Conservation (phyloP, 2,888 invertebrate species). For the Eristalis pertinax region DNA sequence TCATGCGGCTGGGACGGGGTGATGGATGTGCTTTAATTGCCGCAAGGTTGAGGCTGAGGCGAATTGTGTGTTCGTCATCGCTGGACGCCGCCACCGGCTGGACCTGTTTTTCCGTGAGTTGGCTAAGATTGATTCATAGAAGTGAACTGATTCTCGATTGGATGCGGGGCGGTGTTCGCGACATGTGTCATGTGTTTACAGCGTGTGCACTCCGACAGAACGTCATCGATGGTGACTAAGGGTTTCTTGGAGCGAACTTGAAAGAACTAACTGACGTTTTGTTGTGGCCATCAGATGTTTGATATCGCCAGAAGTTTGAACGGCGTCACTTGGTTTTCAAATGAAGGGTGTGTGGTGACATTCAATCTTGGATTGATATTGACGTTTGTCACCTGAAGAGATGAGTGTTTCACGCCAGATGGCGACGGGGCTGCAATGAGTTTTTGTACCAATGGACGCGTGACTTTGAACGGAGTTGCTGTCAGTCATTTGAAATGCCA, state of each 20-base stretch:
- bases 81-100: not conserved
- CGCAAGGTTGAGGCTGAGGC: constrained; percentile 54
- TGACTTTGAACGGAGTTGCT: no score
- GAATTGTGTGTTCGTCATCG: not conserved
- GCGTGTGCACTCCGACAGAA: not conserved
- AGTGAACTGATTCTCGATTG: not conserved
- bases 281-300: not conserved
- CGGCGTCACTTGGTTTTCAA: not conserved
- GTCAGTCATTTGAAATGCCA: no score
- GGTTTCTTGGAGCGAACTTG: not conserved
- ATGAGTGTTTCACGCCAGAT: no score
- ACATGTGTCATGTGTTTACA: not conserved
- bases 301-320: not conserved
- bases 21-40: constrained; percentile 48
- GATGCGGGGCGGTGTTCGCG: not conserved
- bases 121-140: not conserved
- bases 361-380: not conserved
- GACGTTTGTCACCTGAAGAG: not conserved
- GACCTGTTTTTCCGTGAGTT: not conserved
- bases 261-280: no score
- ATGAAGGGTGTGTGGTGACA: not conserved
- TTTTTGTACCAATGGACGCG: no score
- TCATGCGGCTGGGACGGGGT: constrained; percentile 24
- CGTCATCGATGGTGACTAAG: not conserved
- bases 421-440: no score